Evolutionary conservation across 2,113 vertebrate species (phyloP).

Genomic region (Ictidomys tridecemlineatus): DNA sequence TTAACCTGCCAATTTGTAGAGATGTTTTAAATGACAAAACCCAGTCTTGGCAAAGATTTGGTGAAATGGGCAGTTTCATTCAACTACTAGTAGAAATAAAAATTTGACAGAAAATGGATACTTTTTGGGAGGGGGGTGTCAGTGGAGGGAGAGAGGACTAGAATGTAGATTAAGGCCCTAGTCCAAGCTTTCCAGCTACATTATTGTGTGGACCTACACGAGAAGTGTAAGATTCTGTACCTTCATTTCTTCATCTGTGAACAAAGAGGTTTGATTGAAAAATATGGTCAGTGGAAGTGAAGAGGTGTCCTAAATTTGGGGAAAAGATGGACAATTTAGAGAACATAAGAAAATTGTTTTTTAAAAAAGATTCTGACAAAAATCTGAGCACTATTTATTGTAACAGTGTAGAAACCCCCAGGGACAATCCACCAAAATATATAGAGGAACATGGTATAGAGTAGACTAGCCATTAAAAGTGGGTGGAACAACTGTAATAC

Average conservation of each 20-base stretch:
- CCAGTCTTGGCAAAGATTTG: neutral
- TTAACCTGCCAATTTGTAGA: neutral
- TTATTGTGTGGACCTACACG: neutral
- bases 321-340: neutral
- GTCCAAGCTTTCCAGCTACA: neutral
- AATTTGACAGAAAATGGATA: neutral
- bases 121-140: neutral
- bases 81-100: neutral
- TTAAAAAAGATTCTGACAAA: neutral
- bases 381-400: constrained; percentile 26
- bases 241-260: neutral
- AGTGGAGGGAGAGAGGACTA: neutral
- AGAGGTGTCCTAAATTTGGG: neutral
- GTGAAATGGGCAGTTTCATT: neutral
- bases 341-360: neutral
- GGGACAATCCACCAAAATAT: neutral
- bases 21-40: neutral
- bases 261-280: constrained; percentile 27
- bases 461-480: constrained; percentile 26
- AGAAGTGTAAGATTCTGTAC: neutral
- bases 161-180: neutral
- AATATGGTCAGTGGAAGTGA: constrained; percentile 14
- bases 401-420: neutral
- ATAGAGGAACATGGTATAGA: neutral
- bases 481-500: neutral